Base-by-base conservation (phyloP, 2,113 vertebrate genomes). In the Candoia aspera region DNA sequence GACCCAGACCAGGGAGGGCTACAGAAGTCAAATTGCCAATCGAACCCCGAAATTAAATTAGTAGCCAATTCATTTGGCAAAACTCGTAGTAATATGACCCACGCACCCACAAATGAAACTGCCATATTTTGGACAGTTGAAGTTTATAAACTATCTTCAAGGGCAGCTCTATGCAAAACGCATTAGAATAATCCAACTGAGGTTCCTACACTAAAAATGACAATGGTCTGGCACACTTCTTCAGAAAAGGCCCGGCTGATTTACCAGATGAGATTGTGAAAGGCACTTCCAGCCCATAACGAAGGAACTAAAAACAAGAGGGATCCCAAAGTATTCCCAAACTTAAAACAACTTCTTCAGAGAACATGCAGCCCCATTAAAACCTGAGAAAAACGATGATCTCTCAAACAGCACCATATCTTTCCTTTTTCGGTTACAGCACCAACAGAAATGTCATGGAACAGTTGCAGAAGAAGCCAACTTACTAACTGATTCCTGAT, bases 401-500 rank as follows among this genome's bases (percentile, higher is more conserved):
- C 46, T 54, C 15, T 68, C n/a, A 19, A 54, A 68, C 3, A 46
- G 23, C 37, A 88, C 11, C 15, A 29, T 2, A 89, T 8, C 46
- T 6, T 19, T 53, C 46, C 64, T n/a, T 19, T 15, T 5, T 5
- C n/a, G 33, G 10, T 8, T 12, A 10, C 23, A 37, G 33, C 29
- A 13, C 37, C 19, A 54, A 26, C 6, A 6, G 33, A n/a, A 4
- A 0, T 1, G 26, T 86, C 5, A 55, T 29, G 11, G 64, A 90
- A 53, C 84, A 90, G 0, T 55, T 29, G 11, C 0, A 0, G 0
- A n/a, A 91, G 83, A 53, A 91, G 58, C 90, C 21, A 96, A 96
- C 98, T 87, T 96, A 99, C 98, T 97, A 97, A 98, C 97, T 88
- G 98, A 97, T 92, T 98, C 97, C 90, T 98, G 98, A 95, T 98